These are phyloP conservation scores for Rhorus exstirpatorius DNA, from an alignment of 2,888 invertebrate species.

Conservation along the genomic window DNA sequence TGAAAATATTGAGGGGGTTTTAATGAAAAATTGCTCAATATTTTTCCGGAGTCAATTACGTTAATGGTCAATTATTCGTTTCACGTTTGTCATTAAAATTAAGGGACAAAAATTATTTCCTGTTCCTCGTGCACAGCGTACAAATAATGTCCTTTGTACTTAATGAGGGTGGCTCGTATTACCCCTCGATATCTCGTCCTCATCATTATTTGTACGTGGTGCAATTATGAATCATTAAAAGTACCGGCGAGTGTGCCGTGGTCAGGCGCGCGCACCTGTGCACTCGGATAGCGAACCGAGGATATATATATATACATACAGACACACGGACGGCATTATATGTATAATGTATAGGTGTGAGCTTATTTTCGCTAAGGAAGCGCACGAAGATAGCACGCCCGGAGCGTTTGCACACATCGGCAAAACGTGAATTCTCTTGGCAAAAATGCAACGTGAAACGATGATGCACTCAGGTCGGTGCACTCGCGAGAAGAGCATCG, in stretches of 20 bases:
- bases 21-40: background rate
- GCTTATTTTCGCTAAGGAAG: slow-evolving; percentile 35
- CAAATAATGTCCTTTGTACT: slow-evolving; percentile 4
- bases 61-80: background rate
- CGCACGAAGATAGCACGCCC: slow-evolving; percentile 23
- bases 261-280: slow-evolving; percentile 60
- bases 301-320: background rate
- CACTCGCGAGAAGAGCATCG: slow-evolving; percentile 48
- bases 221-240: slow-evolving; percentile 60
- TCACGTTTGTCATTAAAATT: background rate
- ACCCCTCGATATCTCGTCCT: background rate
- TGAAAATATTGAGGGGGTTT: too few species aligned
- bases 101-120: background rate
- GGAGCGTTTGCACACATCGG: slow-evolving; percentile 36
- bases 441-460: slow-evolving; percentile 68
- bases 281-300: slow-evolving; percentile 15
- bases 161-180: slow-evolving; percentile 21
- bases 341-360: background rate
- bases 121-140: background rate
- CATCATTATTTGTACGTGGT: slow-evolving; percentile 37
- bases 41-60: background rate
- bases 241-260: slow-evolving; percentile 2
- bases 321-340: slow-evolving; percentile 5
- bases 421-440: slow-evolving; percentile 62
- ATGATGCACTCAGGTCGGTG: slow-evolving; percentile 58